Percentiles rank a stretch among this genome's conserved stretches.
Evolutionary conservation across 2,888 invertebrate genomes (phyloP).

Genomic region (Brachyptera risi): DNA sequence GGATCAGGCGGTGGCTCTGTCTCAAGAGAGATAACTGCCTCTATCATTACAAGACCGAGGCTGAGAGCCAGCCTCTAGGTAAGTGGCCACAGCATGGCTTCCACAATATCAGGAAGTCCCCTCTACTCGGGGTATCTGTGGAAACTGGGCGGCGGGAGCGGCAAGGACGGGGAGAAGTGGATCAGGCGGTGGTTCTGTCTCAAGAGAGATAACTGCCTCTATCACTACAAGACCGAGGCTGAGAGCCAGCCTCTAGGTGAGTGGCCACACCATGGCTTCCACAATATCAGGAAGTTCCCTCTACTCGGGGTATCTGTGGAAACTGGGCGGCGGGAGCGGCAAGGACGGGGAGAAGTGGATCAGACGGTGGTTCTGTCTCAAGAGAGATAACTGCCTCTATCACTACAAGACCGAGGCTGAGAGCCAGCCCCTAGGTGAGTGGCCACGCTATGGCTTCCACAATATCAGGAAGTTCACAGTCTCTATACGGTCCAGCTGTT

Average conservation of each 20-base stretch:
- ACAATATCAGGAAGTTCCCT: slow-evolving; percentile 49
- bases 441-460: no score
- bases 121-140: slow-evolving; percentile 71
- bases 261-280: no score
- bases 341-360: slow-evolving; percentile 74
- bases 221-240: slow-evolving; percentile 89
- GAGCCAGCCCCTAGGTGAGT: slow-evolving; percentile 5
- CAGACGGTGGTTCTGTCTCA: slow-evolving; percentile 84
- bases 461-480: no score
- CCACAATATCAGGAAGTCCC: slow-evolving; percentile 44
- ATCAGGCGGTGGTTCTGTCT: slow-evolving; percentile 87
- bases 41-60: slow-evolving; percentile 90
- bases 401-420: slow-evolving; percentile 88
- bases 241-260: slow-evolving; percentile 40
- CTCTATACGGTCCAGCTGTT: no score
- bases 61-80: slow-evolving; percentile 44
- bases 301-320: slow-evolving; percentile 67
- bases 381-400: slow-evolving; percentile 89
- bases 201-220: slow-evolving; percentile 87
- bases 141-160: slow-evolving; percentile 36
- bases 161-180: no score
- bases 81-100: no score
- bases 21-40: slow-evolving; percentile 88
- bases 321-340: slow-evolving; percentile 34
- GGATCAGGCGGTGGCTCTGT: slow-evolving; percentile 90